Percentiles rank a stretch among this genome's conserved stretches.
These are phyloP conservation scores for Archilochus colubris DNA, from an alignment of 2,113 vertebrate genomes.

Conservation along the genomic window DNA sequence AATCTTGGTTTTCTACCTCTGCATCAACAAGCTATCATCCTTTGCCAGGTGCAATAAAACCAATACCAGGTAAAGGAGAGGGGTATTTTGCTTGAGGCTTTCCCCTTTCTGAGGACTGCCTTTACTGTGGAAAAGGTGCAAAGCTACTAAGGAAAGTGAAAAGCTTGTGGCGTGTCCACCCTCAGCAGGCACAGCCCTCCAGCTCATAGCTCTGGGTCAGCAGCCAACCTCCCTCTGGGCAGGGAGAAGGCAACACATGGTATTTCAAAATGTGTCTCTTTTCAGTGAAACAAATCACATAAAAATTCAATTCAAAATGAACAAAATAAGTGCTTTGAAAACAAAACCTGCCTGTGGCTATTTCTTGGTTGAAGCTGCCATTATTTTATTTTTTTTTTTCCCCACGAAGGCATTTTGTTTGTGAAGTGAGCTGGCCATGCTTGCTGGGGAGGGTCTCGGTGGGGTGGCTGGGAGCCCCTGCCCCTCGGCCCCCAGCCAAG, in stretches of 20 bases:
- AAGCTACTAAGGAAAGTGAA: background rate
- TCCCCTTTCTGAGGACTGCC: background rate
- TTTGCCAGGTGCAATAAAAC: background rate
- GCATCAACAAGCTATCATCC: background rate
- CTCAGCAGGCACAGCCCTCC: background rate
- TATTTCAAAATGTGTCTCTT: constrained; percentile 18
- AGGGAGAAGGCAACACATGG: background rate
- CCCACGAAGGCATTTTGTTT: background rate
- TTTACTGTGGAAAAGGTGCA: background rate
- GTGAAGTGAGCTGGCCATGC: fast-evolving
- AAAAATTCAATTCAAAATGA: constrained; percentile 21
- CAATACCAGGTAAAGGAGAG: background rate
- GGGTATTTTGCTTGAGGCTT: background rate
- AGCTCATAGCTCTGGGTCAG: background rate
- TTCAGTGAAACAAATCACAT: constrained; percentile 17
- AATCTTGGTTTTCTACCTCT: background rate
- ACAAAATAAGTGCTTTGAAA: constrained; percentile 28
- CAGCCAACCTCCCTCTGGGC: background rate
- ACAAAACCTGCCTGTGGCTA: constrained; percentile 28
- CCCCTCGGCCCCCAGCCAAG: background rate
- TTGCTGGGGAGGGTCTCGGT: background rate
- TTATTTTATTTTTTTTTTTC: fast-evolving
- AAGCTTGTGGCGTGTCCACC: background rate
- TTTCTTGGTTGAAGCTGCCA: constrained; percentile 6
- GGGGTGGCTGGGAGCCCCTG: background rate